A percentile compares a stretch with the other conserved stretches of the same genome.
phyloP scores from a whole-genome alignment of 35 echinoderm and acorn worm genomes.

The Ptychodera flava region DNA sequence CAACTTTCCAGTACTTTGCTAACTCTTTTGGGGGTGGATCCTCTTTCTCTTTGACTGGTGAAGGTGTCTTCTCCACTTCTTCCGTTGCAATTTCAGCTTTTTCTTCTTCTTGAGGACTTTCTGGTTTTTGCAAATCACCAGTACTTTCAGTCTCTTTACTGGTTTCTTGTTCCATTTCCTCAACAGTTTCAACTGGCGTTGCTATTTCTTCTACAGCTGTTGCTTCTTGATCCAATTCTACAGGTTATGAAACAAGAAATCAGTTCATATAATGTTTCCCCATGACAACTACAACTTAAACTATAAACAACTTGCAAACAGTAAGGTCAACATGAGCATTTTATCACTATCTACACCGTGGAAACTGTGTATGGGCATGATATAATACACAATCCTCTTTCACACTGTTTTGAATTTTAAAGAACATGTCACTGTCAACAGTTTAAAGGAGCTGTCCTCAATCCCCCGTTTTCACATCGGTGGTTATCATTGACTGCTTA shows the following conservation, averaged over 20 bases:
- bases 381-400: background rate
- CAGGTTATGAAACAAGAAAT: background rate
- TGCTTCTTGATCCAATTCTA: background rate
- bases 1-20: conserved; percentile 88
- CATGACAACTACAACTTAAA: background rate
- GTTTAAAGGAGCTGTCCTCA: too few relatives aligned
- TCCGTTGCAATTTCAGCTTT: background rate
- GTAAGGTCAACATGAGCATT: background rate
- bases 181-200: background rate
- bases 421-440: too few relatives aligned
- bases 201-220: background rate
- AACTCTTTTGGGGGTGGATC: conserved; percentile 56
- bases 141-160: background rate
- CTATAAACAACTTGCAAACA: too few relatives aligned
- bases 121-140: background rate
- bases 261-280: background rate
- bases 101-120: background rate
- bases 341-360: background rate
- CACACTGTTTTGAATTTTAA: too few relatives aligned
- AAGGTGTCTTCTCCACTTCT: conserved; percentile 3
- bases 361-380: background rate
- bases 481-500: too few relatives aligned
- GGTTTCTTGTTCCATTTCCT: background rate
- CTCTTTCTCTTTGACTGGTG: conserved; percentile 11
- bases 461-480: too few relatives aligned